Base-by-base conservation (phyloP, 2,113 vertebrate genomes). In the Xenopus laevis region DNA sequence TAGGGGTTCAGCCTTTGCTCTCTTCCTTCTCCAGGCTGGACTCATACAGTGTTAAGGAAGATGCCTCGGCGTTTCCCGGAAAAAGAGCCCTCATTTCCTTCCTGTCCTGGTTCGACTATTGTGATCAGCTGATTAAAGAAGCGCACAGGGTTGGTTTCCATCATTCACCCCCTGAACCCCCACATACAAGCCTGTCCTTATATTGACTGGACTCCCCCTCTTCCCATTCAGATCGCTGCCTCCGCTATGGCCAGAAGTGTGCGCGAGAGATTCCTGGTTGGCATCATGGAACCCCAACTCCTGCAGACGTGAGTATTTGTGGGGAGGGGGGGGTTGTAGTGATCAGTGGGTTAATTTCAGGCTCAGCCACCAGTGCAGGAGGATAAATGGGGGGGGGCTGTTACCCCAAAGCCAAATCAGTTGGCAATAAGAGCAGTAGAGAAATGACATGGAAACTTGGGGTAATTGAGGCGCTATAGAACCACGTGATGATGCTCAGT, bases 61-160 rank as follows among this genome's bases (percentile, higher is more conserved):
- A 99, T 21, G 90, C 95, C 45, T 93, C 95, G 7, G 88, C 95
- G 30, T 99, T 99, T 82, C 87, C 95, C 8, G 97, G 97, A 59
- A 99, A 99, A 87, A 91, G 97, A 81, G 92, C 95, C 0, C 90
- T 99, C 83, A 99, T 99, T 87, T 98, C 96, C 0, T 99, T 99
- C 88, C 90, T 99, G 67, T 99, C 97, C 18, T 99, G 97, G 97
- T 91, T 99, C 79, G 97, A 99, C 89, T 99, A 96, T 84, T 99
- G 96, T 77, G 97, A 99, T 84, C 97, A 99, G 59, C 95, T 99
- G 74, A 99, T 99, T 86, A 98, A 99, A 81, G 97, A 99, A 87
- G 97, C 97, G 69, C 96, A 99, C 81, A 97, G 96, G 95, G 97
- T 99, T 85, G 84, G 84, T 79, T 50, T 3, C 47, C 10, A 4